Conservation (phyloP, 2,888 invertebrate species). For the Plebejus anna region DNA sequence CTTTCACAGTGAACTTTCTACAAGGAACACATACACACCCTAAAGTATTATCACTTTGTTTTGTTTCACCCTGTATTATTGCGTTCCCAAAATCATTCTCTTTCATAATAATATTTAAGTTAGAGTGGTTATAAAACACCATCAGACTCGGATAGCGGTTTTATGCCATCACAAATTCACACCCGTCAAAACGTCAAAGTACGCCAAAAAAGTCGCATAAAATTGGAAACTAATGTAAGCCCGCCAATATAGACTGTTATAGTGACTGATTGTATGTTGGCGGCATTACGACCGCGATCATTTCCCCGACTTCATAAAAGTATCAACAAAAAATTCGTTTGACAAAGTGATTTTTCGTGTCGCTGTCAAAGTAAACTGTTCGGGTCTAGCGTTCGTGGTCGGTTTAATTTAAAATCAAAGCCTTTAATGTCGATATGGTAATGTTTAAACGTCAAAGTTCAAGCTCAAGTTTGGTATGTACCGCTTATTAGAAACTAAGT, state of each 20-base stretch:
- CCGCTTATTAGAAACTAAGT: too few relatives aligned
- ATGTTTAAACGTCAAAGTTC: neutral
- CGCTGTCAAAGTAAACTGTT: conserved; percentile 15
- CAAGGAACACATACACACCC: too few relatives aligned
- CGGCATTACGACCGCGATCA: conserved; percentile 15
- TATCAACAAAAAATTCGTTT: conserved; percentile 20
- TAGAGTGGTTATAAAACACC: neutral
- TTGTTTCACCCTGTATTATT: too few relatives aligned
- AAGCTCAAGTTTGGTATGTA: neutral
- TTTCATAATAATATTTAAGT: neutral
- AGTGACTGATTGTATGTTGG: conserved; percentile 14
- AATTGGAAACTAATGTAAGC: conserved; percentile 15
- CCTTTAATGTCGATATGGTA: neutral
- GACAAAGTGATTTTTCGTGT: conserved; percentile 26
- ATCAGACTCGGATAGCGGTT: neutral
- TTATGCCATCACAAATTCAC: neutral
- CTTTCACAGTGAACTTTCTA: too few relatives aligned
- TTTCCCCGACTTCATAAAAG: conserved; percentile 4
- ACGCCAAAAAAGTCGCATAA: neutral
- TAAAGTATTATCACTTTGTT: too few relatives aligned
- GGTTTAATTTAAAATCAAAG: conserved; percentile 22
- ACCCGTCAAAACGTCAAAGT: conserved; percentile 12
- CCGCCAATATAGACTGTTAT: conserved; percentile 1
- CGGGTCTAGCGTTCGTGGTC: conserved; percentile 2
- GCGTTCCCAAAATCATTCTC: neutral